Conservation (phyloP, 2,797 vertebrate genomes). For the Bryconaethiops microstoma region DNA sequence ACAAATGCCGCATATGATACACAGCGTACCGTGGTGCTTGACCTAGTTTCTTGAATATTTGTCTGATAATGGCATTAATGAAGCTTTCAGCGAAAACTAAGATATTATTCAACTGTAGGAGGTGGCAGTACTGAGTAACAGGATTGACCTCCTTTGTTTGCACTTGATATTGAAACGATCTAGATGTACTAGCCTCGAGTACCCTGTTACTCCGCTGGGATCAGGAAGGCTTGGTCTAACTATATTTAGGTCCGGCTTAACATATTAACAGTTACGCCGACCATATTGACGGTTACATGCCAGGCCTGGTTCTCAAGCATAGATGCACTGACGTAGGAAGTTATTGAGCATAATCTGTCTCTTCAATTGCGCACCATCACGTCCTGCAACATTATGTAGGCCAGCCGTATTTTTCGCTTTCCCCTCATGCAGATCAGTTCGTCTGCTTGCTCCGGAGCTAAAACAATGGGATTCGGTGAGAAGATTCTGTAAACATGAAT, state of each 20-base stretch:
- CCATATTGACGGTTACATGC: neutral
- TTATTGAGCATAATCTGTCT: neutral
- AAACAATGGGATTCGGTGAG: slow-evolving; percentile 50
- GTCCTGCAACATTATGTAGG: slow-evolving; percentile 30
- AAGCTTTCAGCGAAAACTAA: too few relatives aligned
- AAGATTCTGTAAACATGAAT: slow-evolving; percentile 42
- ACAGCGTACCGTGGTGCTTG: too few relatives aligned
- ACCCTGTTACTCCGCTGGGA: neutral
- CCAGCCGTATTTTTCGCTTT: slow-evolving; percentile 17
- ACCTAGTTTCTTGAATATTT: too few relatives aligned
- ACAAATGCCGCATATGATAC: too few relatives aligned
- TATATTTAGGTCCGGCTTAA: neutral
- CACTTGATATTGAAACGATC: neutral
- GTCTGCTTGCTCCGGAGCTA: slow-evolving; percentile 9
- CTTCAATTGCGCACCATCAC: neutral
- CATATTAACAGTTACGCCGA: neutral
- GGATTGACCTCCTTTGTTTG: neutral
- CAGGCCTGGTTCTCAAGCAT: neutral
- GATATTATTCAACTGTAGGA: neutral
- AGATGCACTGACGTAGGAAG: neutral
- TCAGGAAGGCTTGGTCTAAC: neutral
- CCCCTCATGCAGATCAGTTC: slow-evolving; percentile 15
- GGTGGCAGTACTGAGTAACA: neutral
- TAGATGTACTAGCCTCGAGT: neutral
- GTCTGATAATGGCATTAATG: too few relatives aligned